A percentile compares a stretch with the other conserved stretches of the same genome.
Conservation (phyloP, 23 tunicate genomes). For the Ciona savignyi region DNA sequence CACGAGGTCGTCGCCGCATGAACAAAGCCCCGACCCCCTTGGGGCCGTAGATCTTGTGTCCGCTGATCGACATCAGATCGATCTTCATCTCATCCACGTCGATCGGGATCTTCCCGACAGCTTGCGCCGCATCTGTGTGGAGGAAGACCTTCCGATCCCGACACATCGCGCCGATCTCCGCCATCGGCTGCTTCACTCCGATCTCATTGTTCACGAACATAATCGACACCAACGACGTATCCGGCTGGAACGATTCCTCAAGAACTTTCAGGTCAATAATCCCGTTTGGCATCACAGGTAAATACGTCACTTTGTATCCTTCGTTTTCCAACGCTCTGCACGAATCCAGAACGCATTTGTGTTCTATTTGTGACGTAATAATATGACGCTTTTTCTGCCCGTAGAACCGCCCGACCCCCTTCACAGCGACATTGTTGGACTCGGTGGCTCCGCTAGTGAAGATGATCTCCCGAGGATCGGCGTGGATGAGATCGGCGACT, state of each 20-base stretch:
- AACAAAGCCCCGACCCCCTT: slow-evolving; percentile 91
- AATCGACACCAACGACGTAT: slow-evolving; percentile 84
- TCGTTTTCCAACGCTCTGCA: slow-evolving; percentile 90
- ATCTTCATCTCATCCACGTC: slow-evolving; percentile 97
- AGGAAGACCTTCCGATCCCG: slow-evolving; percentile 65
- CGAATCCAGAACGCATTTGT: slow-evolving; percentile 98
- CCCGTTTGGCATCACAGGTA: slow-evolving; percentile 81
- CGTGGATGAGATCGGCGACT: slow-evolving; percentile 78
- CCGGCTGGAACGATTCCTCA: slow-evolving; percentile 76
- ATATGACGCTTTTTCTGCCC: slow-evolving; percentile 72
- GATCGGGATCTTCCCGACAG: slow-evolving; percentile 94
- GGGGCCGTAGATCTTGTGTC: slow-evolving; percentile 97
- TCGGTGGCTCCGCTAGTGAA: slow-evolving; percentile 99
- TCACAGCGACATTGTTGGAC: slow-evolving; percentile 88
- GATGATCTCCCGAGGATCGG: slow-evolving; percentile 91
- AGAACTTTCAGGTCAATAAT: slow-evolving; percentile 65
- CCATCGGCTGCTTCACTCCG: slow-evolving; percentile 75
- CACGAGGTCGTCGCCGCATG: slow-evolving; percentile 79
- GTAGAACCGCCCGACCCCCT: slow-evolving; percentile 91
- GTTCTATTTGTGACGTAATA: slow-evolving; percentile 98
- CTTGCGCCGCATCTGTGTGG: slow-evolving; percentile 99
- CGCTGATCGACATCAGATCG: slow-evolving; percentile 96
- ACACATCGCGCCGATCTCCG: slow-evolving; percentile 90
- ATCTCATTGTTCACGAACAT: slow-evolving; percentile 96
- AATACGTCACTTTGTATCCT: slow-evolving; percentile 88